A percentile compares a stretch with the other conserved stretches of the same genome.
These are phyloP conservation scores for Pandemis cinnamomeana DNA, from an alignment of 2,888 invertebrate genomes.

Conservation along the genomic window DNA sequence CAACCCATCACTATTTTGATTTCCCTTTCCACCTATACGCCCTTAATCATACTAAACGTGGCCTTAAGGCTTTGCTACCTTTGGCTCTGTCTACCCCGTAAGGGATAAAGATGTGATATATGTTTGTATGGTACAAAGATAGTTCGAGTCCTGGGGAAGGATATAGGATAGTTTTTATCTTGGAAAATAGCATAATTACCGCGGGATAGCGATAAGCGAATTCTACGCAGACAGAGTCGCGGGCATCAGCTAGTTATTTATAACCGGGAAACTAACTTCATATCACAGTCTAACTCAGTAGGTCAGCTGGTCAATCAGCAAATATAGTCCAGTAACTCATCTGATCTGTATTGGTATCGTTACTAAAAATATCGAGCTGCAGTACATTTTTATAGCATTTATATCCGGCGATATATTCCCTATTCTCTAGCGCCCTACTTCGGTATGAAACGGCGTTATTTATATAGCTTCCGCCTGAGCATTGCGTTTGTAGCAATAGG, in stretches of 20 bases:
- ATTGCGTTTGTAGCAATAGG: too few relatives aligned
- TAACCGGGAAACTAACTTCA: background rate
- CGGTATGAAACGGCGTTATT: background rate
- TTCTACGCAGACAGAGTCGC: background rate
- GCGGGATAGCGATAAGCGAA: too few relatives aligned
- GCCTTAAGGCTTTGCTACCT: too few relatives aligned
- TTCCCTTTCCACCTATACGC: too few relatives aligned
- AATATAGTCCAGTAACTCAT: conserved; percentile 1
- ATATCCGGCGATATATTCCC: background rate
- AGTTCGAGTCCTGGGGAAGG: too few relatives aligned
- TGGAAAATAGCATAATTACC: too few relatives aligned
- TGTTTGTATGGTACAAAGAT: too few relatives aligned
- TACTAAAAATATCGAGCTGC: background rate
- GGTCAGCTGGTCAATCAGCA: background rate
- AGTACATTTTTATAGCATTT: conserved; percentile 6
- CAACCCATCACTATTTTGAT: too few relatives aligned
- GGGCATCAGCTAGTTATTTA: background rate
- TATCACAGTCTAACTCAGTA: background rate
- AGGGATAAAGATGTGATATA: too few relatives aligned
- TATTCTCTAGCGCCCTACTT: background rate
- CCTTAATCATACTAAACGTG: too few relatives aligned
- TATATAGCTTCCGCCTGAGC: background rate
- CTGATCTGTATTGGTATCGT: background rate
- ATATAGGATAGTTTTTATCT: too few relatives aligned
- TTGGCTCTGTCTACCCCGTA: too few relatives aligned